Evolutionary conservation across 2,113 vertebrate genomes (phyloP).

Genomic region (Corythaixoides concolor): DNA sequence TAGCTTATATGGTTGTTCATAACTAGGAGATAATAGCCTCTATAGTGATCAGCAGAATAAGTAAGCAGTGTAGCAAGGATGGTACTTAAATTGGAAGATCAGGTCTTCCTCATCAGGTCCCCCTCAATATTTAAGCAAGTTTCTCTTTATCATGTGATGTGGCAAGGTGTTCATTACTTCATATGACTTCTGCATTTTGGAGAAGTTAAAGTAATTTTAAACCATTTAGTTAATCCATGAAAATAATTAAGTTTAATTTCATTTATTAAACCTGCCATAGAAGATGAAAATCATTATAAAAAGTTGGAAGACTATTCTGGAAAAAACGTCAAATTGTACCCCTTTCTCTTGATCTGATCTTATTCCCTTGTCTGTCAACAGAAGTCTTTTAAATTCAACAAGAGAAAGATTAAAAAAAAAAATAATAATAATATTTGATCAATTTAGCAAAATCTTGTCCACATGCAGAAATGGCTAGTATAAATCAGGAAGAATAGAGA

Average conservation of each 20-base stretch:
- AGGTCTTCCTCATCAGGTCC: neutral
- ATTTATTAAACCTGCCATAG: neutral
- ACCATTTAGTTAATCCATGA: neutral
- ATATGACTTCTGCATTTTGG: neutral
- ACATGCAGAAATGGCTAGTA: neutral
- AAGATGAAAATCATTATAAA: neutral
- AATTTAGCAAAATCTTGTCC: neutral
- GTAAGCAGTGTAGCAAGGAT: neutral
- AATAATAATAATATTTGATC: neutral
- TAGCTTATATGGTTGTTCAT: neutral
- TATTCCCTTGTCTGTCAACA: neutral
- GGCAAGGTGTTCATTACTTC: neutral
- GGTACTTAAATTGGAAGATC: neutral
- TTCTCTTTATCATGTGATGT: neutral
- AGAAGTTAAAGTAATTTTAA: neutral
- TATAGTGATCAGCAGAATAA: neutral
- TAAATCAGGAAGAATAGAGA: neutral
- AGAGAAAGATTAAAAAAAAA: neutral
- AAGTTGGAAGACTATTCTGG: neutral
- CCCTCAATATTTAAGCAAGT: neutral
- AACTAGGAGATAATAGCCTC: neutral
- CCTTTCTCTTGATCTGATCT: neutral
- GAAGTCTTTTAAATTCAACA: neutral
- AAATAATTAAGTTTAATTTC: neutral
- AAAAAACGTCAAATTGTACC: neutral